These are phyloP conservation scores for Tenodera sinensis DNA, from an alignment of 2,888 invertebrate genomes.

Conservation along the genomic window DNA sequence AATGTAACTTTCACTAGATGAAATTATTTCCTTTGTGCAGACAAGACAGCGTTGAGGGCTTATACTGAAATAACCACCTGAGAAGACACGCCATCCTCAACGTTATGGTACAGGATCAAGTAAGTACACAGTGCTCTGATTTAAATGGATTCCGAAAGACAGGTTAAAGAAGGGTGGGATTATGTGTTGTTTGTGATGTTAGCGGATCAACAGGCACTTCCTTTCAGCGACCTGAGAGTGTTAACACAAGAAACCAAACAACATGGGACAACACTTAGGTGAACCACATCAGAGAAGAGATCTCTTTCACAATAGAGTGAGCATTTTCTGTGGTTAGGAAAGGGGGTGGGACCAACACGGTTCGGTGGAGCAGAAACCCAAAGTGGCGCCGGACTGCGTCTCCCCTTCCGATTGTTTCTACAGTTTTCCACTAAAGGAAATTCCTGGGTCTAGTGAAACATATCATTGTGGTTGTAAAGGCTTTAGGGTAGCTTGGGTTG, in stretches of 20 bases:
- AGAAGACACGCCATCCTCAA: too few species aligned
- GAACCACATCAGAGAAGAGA: background rate
- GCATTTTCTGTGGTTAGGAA: background rate
- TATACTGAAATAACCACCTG: too few species aligned
- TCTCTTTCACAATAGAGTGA: background rate
- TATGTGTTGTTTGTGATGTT: background rate
- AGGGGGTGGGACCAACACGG: background rate
- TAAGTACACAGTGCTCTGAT: too few species aligned
- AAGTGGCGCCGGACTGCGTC: background rate
- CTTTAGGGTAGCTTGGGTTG: background rate
- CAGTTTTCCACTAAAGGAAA: background rate
- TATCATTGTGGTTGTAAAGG: background rate
- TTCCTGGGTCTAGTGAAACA: background rate
- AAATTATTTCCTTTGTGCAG: too few species aligned
- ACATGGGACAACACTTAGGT: background rate
- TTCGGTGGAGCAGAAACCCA: background rate
- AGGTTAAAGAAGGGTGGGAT: background rate
- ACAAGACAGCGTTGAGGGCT: too few species aligned
- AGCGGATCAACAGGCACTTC: background rate
- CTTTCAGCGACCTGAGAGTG: background rate
- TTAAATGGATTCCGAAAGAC: background rate
- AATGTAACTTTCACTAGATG: too few species aligned
- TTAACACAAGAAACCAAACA: background rate
- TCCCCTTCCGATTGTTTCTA: background rate
- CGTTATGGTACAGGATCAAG: too few species aligned